Conservation (phyloP, 2,888 invertebrate species). For the Plebejus anna region DNA sequence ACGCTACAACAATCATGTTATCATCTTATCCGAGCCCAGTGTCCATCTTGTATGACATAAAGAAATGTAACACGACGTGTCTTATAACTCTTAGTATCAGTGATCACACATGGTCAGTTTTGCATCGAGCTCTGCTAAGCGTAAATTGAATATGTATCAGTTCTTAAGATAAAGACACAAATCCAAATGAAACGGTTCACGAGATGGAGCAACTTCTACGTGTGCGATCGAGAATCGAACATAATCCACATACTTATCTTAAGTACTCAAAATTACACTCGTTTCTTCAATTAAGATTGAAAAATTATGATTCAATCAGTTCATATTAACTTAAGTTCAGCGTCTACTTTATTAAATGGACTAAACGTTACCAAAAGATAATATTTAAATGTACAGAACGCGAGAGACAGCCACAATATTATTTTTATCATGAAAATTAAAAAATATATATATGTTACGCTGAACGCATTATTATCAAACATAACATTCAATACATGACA, state of each 20-base stretch:
- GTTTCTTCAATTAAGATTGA: constrained; percentile 3
- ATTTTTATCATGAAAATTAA: background rate
- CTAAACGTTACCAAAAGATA: background rate
- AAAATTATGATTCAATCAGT: constrained; percentile 10
- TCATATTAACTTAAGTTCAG: background rate
- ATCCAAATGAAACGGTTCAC: background rate
- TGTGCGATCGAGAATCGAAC: background rate
- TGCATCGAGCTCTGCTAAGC: constrained; percentile 9
- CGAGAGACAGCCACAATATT: too few species aligned
- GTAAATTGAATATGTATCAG: constrained; percentile 20
- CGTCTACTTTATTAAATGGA: constrained; percentile 1
- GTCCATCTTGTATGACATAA: constrained; percentile 13
- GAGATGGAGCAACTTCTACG: constrained; percentile 5
- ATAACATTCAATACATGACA: background rate
- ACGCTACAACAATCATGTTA: constrained; percentile 1
- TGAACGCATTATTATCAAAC: background rate
- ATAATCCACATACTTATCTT: constrained; percentile 17
- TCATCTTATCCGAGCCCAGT: constrained; percentile 10
- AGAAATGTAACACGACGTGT: constrained; percentile 1
- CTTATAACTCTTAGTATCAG: background rate
- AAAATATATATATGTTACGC: background rate
- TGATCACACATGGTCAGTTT: constrained; percentile 18
- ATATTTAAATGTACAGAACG: background rate
- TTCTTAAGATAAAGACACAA: constrained; percentile 19
- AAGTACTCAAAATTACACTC: constrained; percentile 14